Evolutionary conservation across 2,888 invertebrate species (phyloP).

Genomic region (Eretmocerus hayati): DNA sequence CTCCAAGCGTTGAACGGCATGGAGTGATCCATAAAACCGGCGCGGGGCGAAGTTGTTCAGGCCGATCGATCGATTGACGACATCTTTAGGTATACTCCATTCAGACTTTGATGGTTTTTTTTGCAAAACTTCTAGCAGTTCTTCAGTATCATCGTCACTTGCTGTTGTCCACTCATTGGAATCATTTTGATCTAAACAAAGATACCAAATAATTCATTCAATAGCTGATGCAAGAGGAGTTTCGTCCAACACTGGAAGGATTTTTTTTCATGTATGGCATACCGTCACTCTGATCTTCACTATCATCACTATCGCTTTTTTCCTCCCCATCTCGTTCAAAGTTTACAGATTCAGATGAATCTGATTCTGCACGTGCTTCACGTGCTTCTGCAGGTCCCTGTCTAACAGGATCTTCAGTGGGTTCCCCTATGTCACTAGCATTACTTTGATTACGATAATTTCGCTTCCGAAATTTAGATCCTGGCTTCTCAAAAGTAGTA

Average conservation of each 20-base stretch:
- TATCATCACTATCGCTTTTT: slow-evolving; percentile 18
- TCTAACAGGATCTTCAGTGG: slow-evolving; percentile 18
- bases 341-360: slow-evolving; percentile 11
- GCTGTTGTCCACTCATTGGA: slow-evolving; percentile 30
- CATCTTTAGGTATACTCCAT: slow-evolving; percentile 61
- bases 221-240: no score
- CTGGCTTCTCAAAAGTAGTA: slow-evolving; percentile 28
- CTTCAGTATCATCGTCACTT: slow-evolving; percentile 35
- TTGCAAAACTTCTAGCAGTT: slow-evolving; percentile 45
- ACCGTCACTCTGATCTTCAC: no score
- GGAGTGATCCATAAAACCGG: slow-evolving; percentile 72
- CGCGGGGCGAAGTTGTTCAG: slow-evolving; percentile 58
- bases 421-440: slow-evolving; percentile 22
- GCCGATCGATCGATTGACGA: slow-evolving; percentile 61
- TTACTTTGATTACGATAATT: slow-evolving; percentile 32
- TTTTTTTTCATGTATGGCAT: no score
- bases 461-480: slow-evolving; percentile 33
- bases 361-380: slow-evolving; percentile 1
- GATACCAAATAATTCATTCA: no score
- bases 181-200: slow-evolving; percentile 26
- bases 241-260: no score
- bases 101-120: slow-evolving; percentile 61
- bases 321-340: slow-evolving; percentile 16
- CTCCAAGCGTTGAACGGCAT: slow-evolving; percentile 74
- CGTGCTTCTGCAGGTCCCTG: not conserved